Percentiles rank a stretch among this genome's conserved stretches.
phyloP scores from a whole-genome alignment of 2,888 invertebrate species.

The Brachyptera risi region DNA sequence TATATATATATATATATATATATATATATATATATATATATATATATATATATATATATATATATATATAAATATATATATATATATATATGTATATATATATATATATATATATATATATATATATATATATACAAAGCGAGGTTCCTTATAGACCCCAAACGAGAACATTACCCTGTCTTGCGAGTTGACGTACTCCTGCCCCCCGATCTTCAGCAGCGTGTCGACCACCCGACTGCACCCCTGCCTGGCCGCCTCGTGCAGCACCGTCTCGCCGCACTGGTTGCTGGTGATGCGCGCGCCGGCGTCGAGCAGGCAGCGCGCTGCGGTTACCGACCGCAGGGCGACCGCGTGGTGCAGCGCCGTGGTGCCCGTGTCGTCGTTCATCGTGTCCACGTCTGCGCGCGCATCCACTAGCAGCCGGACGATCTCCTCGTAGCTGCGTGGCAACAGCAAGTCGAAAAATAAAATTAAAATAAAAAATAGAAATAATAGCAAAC shows the following conservation, averaged over 20 bases:
- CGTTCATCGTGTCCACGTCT: conserved; percentile 33
- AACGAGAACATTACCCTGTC: conserved; percentile 35
- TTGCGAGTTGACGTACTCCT: conserved; percentile 30
- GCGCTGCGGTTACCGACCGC: conserved; percentile 40
- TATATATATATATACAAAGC: no score
- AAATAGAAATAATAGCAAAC: no score
- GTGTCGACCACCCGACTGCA: conserved; percentile 34
- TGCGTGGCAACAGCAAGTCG: neutral
- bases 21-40: no score
- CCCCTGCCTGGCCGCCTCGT: conserved; percentile 43
- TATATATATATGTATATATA: no score
- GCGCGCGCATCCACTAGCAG: conserved; percentile 40
- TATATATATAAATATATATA: no score
- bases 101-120: no score
- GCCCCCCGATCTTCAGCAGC: conserved; percentile 31
- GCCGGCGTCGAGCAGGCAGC: conserved; percentile 42
- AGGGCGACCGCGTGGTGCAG: conserved; percentile 45
- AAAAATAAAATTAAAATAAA: no score
- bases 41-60: no score
- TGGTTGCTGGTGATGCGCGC: conserved; percentile 40
- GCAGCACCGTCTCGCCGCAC: conserved; percentile 43
- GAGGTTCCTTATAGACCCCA: no score
- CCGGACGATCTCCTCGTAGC: conserved; percentile 42
- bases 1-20: no score
- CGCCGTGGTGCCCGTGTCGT: conserved; percentile 41